A percentile compares a stretch with the other conserved stretches of the same genome.
These are phyloP conservation scores for Dasyurus viverrinus DNA, from an alignment of 2,113 vertebrate species.

Conservation along the genomic window DNA sequence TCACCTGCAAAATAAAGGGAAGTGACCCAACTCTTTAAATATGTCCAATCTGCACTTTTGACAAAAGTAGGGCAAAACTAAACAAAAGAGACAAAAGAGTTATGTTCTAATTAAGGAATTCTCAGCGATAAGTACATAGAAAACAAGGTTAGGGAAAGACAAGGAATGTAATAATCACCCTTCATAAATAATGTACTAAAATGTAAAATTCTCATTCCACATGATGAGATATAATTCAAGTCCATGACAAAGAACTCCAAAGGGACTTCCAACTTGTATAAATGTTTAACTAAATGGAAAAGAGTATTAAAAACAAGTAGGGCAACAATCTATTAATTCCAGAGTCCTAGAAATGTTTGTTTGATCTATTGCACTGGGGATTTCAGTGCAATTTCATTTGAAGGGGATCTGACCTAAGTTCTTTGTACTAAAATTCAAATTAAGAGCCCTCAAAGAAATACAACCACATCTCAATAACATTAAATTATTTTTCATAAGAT, in stretches of 20 bases:
- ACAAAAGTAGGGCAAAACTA: slow-evolving; percentile 37
- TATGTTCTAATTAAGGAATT: slow-evolving; percentile 20
- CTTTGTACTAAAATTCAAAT: neutral
- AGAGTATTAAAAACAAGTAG: slow-evolving; percentile 17
- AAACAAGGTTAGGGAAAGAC: slow-evolving; percentile 32
- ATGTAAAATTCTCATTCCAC: neutral
- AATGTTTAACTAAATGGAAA: slow-evolving; percentile 37
- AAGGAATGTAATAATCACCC: neutral
- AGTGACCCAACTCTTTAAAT: neutral
- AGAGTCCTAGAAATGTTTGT: neutral
- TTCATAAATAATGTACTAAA: neutral
- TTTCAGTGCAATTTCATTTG: neutral
- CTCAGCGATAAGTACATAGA: slow-evolving; percentile 22
- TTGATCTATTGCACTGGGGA: neutral
- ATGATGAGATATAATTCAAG: neutral
- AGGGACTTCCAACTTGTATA: slow-evolving; percentile 6
- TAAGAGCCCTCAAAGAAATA: neutral
- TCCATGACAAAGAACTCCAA: slow-evolving; percentile 34
- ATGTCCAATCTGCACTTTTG: slow-evolving; percentile 6
- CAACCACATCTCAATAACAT: neutral
- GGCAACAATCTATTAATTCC: neutral
- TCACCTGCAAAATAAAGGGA: slow-evolving; percentile 36
- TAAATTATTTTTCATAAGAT: slow-evolving; percentile 13
- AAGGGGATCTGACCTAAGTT: neutral
- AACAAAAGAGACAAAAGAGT: slow-evolving; percentile 38